Conservation (phyloP, 2,797 vertebrate species). For the Falco cherrug region DNA sequence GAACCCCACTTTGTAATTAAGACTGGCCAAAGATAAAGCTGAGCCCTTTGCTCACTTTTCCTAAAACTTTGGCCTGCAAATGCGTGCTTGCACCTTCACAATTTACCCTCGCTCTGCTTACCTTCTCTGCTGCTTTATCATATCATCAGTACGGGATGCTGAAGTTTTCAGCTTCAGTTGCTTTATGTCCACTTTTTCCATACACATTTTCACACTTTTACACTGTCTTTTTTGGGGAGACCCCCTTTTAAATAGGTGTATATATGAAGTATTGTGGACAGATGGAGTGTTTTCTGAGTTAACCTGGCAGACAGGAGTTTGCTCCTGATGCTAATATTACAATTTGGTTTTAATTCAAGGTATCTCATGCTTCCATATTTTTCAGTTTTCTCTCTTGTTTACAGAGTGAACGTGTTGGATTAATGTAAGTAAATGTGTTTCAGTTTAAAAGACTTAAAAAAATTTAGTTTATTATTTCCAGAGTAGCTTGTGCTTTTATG, state of each 20-base stretch:
- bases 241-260: not conserved
- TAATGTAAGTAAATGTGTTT: not conserved
- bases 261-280: not conserved
- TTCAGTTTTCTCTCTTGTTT: not conserved
- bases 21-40: not conserved
- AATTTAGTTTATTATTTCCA: not conserved
- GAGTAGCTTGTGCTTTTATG: not conserved
- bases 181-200: not conserved
- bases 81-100: not conserved
- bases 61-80: not conserved
- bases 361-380: not conserved
- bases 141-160: not conserved
- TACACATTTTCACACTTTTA: not conserved
- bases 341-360: not conserved
- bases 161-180: not conserved
- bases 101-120: not conserved
- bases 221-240: not conserved
- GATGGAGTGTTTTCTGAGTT: not conserved
- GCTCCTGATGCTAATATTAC: not conserved
- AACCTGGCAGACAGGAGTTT: not conserved
- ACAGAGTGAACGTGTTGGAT: not conserved
- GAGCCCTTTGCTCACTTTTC: not conserved
- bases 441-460: not conserved
- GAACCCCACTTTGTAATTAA: not conserved
- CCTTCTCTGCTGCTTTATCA: not conserved